Evolutionary conservation across 1,140 invertebrate genomes (phyloP).

Genomic region (Pseudomyrmex sp.): DNA sequence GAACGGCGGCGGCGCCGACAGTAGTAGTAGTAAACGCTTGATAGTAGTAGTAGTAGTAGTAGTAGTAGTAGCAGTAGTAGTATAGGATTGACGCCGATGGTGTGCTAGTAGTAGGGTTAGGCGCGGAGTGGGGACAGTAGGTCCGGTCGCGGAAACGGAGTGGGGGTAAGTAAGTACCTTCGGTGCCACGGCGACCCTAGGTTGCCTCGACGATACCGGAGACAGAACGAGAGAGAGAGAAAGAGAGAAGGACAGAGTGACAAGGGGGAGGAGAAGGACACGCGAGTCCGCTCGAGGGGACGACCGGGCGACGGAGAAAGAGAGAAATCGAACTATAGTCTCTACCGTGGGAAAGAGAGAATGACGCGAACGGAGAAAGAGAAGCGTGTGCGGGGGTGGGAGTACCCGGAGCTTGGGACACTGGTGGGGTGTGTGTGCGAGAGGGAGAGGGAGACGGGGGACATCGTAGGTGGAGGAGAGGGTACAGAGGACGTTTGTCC

Average conservation of each 20-base stretch:
- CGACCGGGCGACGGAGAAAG: slow-evolving; percentile 40
- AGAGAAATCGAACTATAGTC: slow-evolving; percentile 26
- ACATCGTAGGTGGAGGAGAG: slow-evolving; percentile 24
- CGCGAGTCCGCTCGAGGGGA: slow-evolving; percentile 37
- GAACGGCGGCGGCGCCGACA: neutral
- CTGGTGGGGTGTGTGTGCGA: slow-evolving; percentile 47
- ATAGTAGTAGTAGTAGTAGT: slow-evolving; percentile 22
- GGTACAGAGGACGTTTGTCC: slow-evolving; percentile 65
- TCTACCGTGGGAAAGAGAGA: slow-evolving; percentile 54
- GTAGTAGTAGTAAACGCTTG: slow-evolving; percentile 45
- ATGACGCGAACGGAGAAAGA: slow-evolving; percentile 55
- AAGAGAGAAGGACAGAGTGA: neutral
- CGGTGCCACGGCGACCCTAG: slow-evolving; percentile 72
- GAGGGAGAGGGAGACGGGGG: slow-evolving; percentile 41
- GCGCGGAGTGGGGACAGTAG: slow-evolving; percentile 41
- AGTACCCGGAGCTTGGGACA: slow-evolving; percentile 41
- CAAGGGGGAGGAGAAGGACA: slow-evolving; percentile 14
- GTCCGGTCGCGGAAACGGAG: slow-evolving; percentile 51
- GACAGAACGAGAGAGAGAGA: slow-evolving; percentile 62
- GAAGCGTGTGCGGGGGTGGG: slow-evolving; percentile 52
- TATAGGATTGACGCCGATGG: slow-evolving; percentile 26
- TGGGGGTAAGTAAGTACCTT: slow-evolving; percentile 73
- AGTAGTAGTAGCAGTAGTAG: slow-evolving; percentile 22
- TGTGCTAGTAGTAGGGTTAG: slow-evolving; percentile 47
- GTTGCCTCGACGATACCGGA: slow-evolving; percentile 68